phyloP scores from a whole-genome alignment of 1,140 invertebrate genomes.

The Bombus superbus region DNA sequence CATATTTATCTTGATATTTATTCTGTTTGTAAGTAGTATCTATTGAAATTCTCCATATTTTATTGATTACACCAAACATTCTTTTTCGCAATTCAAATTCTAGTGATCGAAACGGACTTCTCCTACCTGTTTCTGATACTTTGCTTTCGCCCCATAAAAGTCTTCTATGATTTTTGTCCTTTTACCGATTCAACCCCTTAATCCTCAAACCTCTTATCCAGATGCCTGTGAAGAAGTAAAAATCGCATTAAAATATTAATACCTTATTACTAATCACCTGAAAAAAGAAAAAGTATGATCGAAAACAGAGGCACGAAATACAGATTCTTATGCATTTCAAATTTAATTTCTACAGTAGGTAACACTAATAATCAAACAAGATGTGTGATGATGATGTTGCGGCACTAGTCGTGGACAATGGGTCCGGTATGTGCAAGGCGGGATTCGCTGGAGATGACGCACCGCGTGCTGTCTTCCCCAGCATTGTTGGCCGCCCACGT shows the following conservation, averaged over 20 bases:
- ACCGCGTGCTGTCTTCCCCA: slow-evolving; percentile 89
- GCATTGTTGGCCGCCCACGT: slow-evolving; percentile 88
- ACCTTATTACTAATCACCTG: too few species aligned
- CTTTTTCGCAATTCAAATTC: too few species aligned
- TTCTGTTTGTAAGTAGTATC: neutral
- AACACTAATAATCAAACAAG: slow-evolving; percentile 52
- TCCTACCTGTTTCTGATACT: too few species aligned
- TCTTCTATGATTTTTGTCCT: too few species aligned
- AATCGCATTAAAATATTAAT: neutral
- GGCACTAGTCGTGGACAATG: slow-evolving; percentile 92
- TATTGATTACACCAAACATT: neutral
- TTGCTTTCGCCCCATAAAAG: too few species aligned
- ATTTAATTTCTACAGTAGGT: slow-evolving; percentile 45
- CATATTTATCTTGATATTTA: neutral
- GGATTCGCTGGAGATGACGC: slow-evolving; percentile 92
- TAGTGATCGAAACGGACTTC: too few species aligned
- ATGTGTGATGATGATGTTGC: slow-evolving; percentile 92
- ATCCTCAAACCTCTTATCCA: too few species aligned
- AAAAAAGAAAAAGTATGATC: neutral
- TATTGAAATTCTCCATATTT: neutral
- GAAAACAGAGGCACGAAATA: neutral
- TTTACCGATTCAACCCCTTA: too few species aligned
- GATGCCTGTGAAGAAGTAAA: neutral
- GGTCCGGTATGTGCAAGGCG: slow-evolving; percentile 93
- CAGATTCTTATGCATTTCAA: neutral